phyloP scores from a whole-genome alignment of 2,888 invertebrate species.

The Idaea aversata region DNA sequence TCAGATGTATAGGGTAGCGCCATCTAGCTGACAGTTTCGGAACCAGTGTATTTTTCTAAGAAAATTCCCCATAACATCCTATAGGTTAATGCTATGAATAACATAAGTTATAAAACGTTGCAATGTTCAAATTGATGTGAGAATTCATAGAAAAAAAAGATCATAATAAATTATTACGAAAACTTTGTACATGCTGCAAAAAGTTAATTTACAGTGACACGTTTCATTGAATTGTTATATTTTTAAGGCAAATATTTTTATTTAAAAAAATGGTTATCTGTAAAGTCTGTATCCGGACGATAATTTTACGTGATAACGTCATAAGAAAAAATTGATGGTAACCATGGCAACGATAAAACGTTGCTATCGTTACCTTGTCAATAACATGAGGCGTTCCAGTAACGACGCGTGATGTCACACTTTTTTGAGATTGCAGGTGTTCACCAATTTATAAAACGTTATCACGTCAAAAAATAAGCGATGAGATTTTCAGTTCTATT shows the following conservation, averaged over 20 bases:
- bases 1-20: background rate
- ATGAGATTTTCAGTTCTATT: too few species aligned
- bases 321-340: too few species aligned
- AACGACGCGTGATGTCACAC: too few species aligned
- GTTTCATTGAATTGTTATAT: background rate
- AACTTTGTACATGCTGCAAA: conserved; percentile 7
- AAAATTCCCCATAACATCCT: background rate
- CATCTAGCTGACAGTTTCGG: background rate
- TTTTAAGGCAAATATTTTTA: background rate
- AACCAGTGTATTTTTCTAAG: background rate
- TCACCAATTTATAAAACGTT: too few species aligned
- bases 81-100: background rate
- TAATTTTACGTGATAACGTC: too few species aligned
- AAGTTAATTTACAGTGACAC: background rate
- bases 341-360: too few species aligned
- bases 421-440: too few species aligned
- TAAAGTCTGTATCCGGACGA: too few species aligned
- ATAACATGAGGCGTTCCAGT: too few species aligned
- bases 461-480: too few species aligned
- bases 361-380: too few species aligned
- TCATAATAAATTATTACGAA: conserved; percentile 21
- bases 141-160: conserved; percentile 34
- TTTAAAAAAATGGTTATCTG: too few species aligned
- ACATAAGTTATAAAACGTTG: conserved; percentile 26
- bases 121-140: conserved; percentile 35